Base-by-base conservation (phyloP, 2,888 invertebrate genomes). In the Nephrocerus scutellatus region DNA sequence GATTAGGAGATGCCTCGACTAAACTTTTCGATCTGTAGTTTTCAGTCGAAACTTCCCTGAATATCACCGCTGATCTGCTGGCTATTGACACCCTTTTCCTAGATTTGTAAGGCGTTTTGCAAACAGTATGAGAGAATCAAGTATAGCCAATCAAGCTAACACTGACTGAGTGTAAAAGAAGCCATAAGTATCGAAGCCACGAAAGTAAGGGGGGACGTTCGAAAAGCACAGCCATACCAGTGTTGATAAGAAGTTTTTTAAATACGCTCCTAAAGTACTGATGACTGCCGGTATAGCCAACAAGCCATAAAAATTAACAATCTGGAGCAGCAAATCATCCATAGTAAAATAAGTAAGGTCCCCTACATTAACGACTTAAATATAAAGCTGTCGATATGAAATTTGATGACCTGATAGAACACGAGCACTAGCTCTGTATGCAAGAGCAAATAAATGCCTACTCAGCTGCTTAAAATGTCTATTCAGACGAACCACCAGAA, bases 11-110 rank as follows among this genome's bases (percentile, higher is more conserved):
- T n/a, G n/a, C n/a, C n/a, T n/a, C n/a, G n/a, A n/a, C n/a, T 23
- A 26, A 35, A 35, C 23, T 23, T 21, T 35, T 20, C 12, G 12
- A 35, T 15, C 16, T 35, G 15, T 19, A 20, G 16, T 35, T 35
- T 12, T 28, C 35, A 1, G 35, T 35, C 21, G 15, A 35, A 28
- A 28, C n/a, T n/a, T n/a, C n/a, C n/a, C n/a, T n/a, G n/a, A n/a
- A n/a, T n/a, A n/a, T n/a, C n/a, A n/a, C n/a, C n/a, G n/a, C n/a
- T n/a, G n/a, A n/a, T n/a, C n/a, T n/a, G n/a, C n/a, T n/a, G n/a
- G n/a, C n/a, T n/a, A 26, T 35, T 14, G 19, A 19, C 14, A 28
- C 20, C 10, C 14, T 14, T 10, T 6, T 20, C 15, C 15, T 20
- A 22, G 26, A 35, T 15, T 35, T 35, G n/a, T 18, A 13, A 10